Evolutionary conservation across 2,797 vertebrate species (phyloP), one percentile per base, ranked within the genome.

Genomic region (Austrolebias charrua): DNA sequence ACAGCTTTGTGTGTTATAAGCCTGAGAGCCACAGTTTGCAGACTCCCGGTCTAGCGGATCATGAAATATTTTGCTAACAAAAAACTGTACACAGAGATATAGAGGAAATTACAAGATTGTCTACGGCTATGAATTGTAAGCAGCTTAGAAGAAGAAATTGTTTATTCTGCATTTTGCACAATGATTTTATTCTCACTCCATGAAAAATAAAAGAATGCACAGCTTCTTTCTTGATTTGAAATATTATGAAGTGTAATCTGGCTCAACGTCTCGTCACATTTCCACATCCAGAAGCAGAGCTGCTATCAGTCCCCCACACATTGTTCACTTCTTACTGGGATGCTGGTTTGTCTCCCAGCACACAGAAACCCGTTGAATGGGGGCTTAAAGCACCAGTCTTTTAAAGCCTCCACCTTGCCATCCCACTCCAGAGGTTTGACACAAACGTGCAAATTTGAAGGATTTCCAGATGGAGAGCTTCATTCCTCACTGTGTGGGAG

Each of bases 401-500:
- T 43, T 50, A 69, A 73, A 53, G 8, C 68, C 46, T 61, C n/a
- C 46, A 51, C 53, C 55, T 63, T 56, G 3, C n/a, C n/a, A n/a
- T 68, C 67, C 59, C 69, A 60, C 64, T 75, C 62, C 65, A 62
- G 68, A 81, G 78, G 63, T 74, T 75, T 75, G 73, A 72, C 71
- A 79, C 66, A 73, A 56, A 73, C 68, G 69, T 63, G 66, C 68
- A 65, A 13, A 74, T 70, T 80, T 52, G 66, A 45, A 69, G 63
- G 56, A 76, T 83, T 80, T 87, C 69, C 19, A 31, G 71, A 80
- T 63, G 71, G 69, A 52, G 70, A 61, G 29, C 78, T 73, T 78
- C 61, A 76, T 83, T 79, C 76, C 54, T 83, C 59, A 68, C 62
- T 35, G 48, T 56, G 71, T 18, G 74, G 65, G 63, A 59, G 68